Percentiles rank a stretch among this genome's conserved stretches.
Conservation (phyloP, 2,113 vertebrate genomes). For the Garra rufa region DNA sequence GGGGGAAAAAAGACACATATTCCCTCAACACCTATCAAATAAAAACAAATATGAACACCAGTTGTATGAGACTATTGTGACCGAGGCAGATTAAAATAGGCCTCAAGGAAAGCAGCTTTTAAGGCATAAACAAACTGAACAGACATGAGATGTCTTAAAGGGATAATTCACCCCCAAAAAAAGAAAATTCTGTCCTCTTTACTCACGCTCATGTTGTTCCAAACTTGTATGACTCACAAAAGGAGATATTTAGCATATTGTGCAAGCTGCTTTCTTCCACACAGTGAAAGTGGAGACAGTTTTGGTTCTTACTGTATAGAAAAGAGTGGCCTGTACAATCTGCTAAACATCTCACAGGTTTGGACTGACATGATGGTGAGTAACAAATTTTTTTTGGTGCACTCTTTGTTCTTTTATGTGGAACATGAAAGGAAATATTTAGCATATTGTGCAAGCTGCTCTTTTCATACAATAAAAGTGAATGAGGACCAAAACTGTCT, state of each 20-base stretch:
- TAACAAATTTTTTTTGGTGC: too few relatives aligned
- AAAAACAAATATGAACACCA: conserved; percentile 24
- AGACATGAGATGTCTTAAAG: conserved; percentile 42
- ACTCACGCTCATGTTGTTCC: not conserved
- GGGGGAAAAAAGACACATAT: not conserved
- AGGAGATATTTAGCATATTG: not conserved
- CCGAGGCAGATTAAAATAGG: conserved; percentile 37
- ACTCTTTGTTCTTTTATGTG: too few relatives aligned
- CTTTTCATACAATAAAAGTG: too few relatives aligned
- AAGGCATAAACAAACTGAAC: conserved; percentile 8
- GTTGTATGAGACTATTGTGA: not conserved
- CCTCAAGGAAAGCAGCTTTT: conserved; percentile 33
- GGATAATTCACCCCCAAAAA: not conserved
- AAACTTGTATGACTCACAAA: not conserved
- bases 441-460: too few relatives aligned
- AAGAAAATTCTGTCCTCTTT: not conserved
- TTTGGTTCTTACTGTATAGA: not conserved
- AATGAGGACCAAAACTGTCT: too few relatives aligned
- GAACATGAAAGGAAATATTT: too few relatives aligned
- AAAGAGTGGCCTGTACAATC: not conserved
- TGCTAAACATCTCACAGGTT: not conserved
- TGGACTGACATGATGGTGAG: not conserved
- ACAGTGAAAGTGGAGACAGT: not conserved
- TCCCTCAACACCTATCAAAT: conserved; percentile 29
- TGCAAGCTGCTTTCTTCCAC: not conserved